phyloP scores from a whole-genome alignment of 2,797 vertebrate genomes.

The Enteromius paludinosus region DNA sequence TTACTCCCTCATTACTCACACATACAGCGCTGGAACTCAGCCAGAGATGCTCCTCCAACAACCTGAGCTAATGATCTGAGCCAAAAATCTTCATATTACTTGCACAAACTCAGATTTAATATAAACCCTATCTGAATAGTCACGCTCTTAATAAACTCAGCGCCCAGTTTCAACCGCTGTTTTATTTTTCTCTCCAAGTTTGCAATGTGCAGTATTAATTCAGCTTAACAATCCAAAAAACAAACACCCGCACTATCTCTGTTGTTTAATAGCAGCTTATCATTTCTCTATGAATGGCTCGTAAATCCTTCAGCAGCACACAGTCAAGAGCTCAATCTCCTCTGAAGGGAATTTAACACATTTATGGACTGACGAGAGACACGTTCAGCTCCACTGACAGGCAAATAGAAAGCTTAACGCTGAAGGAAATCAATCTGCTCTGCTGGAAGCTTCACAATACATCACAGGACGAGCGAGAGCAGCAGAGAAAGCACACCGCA shows the following conservation, averaged over 20 bases:
- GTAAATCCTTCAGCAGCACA: constrained; percentile 22
- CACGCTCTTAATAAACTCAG: constrained; percentile 24
- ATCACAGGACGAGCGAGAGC: constrained; percentile 57
- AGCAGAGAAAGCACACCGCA: constrained; percentile 57
- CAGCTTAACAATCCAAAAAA: constrained; percentile 25
- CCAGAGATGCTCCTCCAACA: constrained; percentile 10
- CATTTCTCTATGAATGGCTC: constrained; percentile 18
- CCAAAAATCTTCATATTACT: constrained; percentile 16
- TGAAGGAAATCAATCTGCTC: constrained; percentile 69
- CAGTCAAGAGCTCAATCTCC: constrained; percentile 35
- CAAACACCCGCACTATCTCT: constrained; percentile 3
- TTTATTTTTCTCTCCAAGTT: constrained; percentile 3
- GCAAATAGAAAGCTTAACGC: constrained; percentile 68
- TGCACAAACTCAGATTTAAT: not conserved
- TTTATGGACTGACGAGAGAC: constrained; percentile 60
- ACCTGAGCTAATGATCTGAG: constrained; percentile 10
- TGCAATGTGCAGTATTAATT: constrained; percentile 22
- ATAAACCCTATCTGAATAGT: not conserved
- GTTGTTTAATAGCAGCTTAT: constrained; percentile 37
- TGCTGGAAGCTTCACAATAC: constrained; percentile 67
- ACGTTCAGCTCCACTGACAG: constrained; percentile 65
- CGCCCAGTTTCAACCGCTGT: not conserved
- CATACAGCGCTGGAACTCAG: constrained; percentile 1
- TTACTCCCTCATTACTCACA: constrained; percentile 24
- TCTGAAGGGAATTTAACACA: constrained; percentile 62